phyloP scores from a whole-genome alignment of 2,888 invertebrate species.

The Amiota communis region DNA sequence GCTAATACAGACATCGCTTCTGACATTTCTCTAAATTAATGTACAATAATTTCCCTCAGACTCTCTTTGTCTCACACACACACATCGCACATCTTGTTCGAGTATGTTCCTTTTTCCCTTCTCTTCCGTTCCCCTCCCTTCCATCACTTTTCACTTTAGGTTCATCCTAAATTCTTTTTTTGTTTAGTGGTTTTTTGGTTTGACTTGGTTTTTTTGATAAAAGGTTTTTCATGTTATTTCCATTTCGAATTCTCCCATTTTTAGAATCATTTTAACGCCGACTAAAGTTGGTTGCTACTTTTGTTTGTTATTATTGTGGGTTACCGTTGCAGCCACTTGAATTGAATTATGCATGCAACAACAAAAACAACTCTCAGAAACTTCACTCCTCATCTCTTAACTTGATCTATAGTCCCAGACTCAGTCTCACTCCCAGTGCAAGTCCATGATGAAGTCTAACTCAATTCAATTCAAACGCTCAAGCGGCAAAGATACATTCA shows the following conservation, averaged over 20 bases:
- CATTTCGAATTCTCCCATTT: constrained; percentile 50
- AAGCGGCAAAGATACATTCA: too few relatives aligned
- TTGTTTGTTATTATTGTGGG: background rate
- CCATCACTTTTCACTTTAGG: background rate
- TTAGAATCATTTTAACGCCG: constrained; percentile 20
- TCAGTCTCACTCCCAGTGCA: too few relatives aligned
- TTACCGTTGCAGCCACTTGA: constrained; percentile 11
- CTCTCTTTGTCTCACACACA: background rate
- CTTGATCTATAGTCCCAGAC: too few relatives aligned
- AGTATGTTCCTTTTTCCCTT: too few relatives aligned
- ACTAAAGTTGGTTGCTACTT: background rate
- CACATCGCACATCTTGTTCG: background rate
- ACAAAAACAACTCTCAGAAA: background rate
- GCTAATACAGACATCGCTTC: constrained; percentile 24
- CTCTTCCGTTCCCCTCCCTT: too few relatives aligned
- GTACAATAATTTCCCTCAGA: too few relatives aligned
- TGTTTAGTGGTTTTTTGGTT: background rate
- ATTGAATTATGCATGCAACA: constrained; percentile 4
- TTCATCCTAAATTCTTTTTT: background rate
- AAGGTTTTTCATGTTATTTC: constrained; percentile 64
- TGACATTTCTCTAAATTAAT: background rate
- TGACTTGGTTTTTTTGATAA: constrained; percentile 55
- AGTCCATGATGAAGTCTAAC: too few relatives aligned
- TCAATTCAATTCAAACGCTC: too few relatives aligned
- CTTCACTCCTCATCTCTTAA: too few relatives aligned